Evolutionary conservation across 2,888 invertebrate genomes (phyloP).

Genomic region (Pantelozetes paolii): DNA sequence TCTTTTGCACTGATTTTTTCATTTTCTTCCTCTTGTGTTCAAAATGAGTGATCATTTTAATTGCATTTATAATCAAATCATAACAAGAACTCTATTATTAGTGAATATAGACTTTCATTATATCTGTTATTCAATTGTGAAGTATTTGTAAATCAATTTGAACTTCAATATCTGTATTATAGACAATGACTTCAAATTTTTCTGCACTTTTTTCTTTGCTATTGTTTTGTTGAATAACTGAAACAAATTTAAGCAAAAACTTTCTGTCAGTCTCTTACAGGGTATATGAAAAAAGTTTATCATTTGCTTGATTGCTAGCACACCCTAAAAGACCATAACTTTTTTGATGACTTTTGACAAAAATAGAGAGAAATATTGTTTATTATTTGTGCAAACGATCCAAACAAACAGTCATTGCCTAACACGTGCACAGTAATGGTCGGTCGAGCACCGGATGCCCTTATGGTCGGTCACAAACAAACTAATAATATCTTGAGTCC

Average conservation of each 20-base stretch:
- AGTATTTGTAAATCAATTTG: not conserved
- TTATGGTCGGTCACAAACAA: not conserved
- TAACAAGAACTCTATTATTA: not conserved
- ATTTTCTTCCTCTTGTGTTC: no score
- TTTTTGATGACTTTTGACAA: no score
- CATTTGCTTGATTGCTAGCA: no score
- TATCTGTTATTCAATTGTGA: not conserved
- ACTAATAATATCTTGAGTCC: not conserved
- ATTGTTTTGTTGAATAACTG: not conserved
- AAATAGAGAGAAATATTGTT: not conserved
- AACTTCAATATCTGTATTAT: not conserved
- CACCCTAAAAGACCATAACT: no score
- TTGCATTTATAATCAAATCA: no score
- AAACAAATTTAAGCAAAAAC: not conserved
- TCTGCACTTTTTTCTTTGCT: not conserved
- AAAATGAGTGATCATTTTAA: not conserved
- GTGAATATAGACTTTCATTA: not conserved
- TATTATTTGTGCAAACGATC: not conserved
- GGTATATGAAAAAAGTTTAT: no score
- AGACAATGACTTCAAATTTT: not conserved
- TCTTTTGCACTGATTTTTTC: no score
- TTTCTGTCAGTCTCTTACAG: no score
- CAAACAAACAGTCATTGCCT: not conserved
- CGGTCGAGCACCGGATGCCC: not conserved
- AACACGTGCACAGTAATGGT: not conserved